phyloP scores from a whole-genome alignment of 2,797 vertebrate genomes.

The Pterois miles region DNA sequence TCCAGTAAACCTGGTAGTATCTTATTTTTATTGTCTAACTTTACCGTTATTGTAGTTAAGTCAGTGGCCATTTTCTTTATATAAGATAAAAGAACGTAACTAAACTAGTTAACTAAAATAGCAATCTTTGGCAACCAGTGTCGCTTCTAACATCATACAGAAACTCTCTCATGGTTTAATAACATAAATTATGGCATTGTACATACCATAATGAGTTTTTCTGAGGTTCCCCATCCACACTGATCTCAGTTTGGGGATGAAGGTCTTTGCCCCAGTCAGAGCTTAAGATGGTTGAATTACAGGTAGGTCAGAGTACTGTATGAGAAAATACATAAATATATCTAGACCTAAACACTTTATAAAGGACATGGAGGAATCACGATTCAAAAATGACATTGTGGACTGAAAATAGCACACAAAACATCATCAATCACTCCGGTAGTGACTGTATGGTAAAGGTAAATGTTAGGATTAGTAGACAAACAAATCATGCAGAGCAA shows the following conservation, averaged over 20 bases:
- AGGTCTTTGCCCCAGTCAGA: not conserved
- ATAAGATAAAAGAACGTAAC: not conserved
- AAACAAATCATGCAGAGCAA: not conserved
- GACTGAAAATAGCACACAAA: not conserved
- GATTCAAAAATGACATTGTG: not conserved
- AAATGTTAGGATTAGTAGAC: not conserved
- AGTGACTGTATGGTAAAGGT: not conserved
- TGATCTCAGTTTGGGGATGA: not conserved
- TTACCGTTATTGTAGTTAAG: not conserved
- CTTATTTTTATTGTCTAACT: not conserved
- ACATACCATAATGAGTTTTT: not conserved
- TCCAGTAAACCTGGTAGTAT: not conserved
- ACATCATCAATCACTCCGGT: not conserved
- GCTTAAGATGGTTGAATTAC: not conserved
- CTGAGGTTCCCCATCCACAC: not conserved
- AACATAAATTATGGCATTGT: not conserved
- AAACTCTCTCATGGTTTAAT: conserved; percentile 2
- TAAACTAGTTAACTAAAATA: not conserved
- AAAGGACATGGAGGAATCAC: not conserved
- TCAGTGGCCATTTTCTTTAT: not conserved
- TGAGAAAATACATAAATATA: not conserved
- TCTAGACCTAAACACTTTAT: not conserved
- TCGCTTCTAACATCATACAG: not conserved
- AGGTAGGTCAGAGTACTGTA: not conserved
- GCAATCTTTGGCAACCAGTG: not conserved